These are phyloP conservation scores for Lydus trimaculatus DNA, from an alignment of 2,888 invertebrate species.

Conservation along the genomic window DNA sequence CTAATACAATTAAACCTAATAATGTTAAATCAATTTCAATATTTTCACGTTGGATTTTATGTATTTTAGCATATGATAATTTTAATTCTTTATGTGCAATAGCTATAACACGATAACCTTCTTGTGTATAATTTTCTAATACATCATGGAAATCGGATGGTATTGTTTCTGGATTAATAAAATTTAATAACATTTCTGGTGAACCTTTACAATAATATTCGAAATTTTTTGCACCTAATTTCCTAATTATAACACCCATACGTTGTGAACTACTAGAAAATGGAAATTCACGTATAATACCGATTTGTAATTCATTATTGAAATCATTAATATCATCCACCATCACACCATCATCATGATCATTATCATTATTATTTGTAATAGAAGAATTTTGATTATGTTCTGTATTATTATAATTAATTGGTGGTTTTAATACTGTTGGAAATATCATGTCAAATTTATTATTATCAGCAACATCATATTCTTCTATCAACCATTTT, in stretches of 20 bases:
- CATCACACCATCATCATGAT: slow-evolving; percentile 28
- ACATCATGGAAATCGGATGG: slow-evolving; percentile 81
- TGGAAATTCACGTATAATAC: slow-evolving; percentile 76
- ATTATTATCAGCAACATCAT: slow-evolving; percentile 80
- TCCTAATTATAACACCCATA: slow-evolving; percentile 87
- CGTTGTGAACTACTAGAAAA: slow-evolving; percentile 86
- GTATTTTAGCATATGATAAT: slow-evolving; percentile 75
- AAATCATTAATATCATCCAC: slow-evolving; percentile 42
- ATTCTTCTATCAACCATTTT: slow-evolving; percentile 89
- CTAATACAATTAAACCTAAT: slow-evolving; percentile 90
- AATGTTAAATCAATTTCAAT: slow-evolving; percentile 84
- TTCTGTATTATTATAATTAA: slow-evolving; percentile 38
- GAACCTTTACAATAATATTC: slow-evolving; percentile 70
- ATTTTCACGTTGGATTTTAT: slow-evolving; percentile 77
- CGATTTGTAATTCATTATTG: slow-evolving; percentile 72
- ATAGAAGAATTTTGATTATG: not conserved
- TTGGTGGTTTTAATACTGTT: slow-evolving; percentile 78
- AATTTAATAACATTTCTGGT: slow-evolving; percentile 87
- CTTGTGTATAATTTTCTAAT: slow-evolving; percentile 85
- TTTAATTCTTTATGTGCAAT: slow-evolving; percentile 79
- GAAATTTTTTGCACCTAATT: slow-evolving; percentile 64
- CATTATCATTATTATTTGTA: slow-evolving; percentile 26
- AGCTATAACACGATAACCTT: slow-evolving; percentile 93
- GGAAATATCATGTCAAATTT: slow-evolving; percentile 90
- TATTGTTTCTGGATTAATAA: slow-evolving; percentile 79